Conservation (phyloP, 2,113 vertebrate species). For the Patagioenas fasciata region DNA sequence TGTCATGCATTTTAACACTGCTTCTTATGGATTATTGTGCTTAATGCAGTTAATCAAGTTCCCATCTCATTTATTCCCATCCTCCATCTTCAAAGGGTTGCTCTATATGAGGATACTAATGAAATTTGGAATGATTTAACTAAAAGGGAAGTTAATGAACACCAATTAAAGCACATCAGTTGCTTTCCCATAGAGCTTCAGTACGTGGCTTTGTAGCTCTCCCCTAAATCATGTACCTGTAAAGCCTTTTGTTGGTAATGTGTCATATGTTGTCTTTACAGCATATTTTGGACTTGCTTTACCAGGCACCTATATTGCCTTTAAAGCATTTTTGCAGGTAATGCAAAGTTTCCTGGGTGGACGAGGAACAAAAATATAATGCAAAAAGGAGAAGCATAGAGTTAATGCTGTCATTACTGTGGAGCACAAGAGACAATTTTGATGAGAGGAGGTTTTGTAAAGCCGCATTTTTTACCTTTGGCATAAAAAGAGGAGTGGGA, state of each 20-base stretch:
- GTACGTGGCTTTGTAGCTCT: not conserved
- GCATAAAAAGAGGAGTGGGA: not conserved
- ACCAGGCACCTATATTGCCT: not conserved
- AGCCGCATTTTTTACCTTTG: not conserved
- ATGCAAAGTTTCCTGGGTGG: not conserved
- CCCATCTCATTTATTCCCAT: not conserved
- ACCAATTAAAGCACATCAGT: slow-evolving; percentile 7
- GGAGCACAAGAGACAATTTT: not conserved
- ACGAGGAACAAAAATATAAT: not conserved
- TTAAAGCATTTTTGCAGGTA: not conserved
- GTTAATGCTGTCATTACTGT: not conserved
- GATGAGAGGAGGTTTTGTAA: not conserved
- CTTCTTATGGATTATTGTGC: not conserved
- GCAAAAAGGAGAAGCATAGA: not conserved
- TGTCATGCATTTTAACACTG: not conserved
- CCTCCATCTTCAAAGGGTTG: not conserved
- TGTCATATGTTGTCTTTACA: not conserved
- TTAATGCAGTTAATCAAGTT: not conserved
- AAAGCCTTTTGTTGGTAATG: not conserved
- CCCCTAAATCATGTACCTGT: not conserved
- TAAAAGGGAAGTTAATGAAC: slow-evolving; percentile 14
- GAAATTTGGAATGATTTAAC: slow-evolving; percentile 14
- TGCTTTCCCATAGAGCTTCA: not conserved
- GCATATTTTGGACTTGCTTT: not conserved
- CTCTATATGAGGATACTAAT: not conserved